These are phyloP conservation scores for Python bivittatus DNA, from an alignment of 2,113 vertebrate species.

Conservation along the genomic window DNA sequence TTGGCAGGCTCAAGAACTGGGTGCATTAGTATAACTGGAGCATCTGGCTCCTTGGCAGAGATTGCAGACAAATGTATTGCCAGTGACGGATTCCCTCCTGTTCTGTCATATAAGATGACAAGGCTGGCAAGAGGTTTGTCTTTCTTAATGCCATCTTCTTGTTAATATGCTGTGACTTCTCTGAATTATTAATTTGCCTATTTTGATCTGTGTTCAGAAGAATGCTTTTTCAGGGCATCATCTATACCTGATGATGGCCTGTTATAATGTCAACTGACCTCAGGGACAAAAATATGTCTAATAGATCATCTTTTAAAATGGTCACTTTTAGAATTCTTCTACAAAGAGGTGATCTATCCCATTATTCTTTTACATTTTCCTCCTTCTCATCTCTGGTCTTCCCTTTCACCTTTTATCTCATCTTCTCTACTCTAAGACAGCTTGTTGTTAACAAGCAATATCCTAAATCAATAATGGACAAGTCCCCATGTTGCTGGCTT, in stretches of 20 bases:
- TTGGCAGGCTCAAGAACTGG: constrained; percentile 48
- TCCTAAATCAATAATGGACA: neutral
- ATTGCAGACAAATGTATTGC: constrained; percentile 55
- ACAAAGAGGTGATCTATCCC: neutral
- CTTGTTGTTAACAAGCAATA: neutral
- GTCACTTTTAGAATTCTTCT: neutral
- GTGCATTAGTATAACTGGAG: constrained; percentile 27
- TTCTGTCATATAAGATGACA: constrained; percentile 39
- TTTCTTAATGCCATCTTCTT: constrained; percentile 36
- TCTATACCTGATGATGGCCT: constrained; percentile 4
- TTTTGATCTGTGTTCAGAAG: constrained; percentile 34
- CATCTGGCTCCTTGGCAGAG: constrained; percentile 53
- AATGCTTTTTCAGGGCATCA: neutral
- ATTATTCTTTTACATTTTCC: neutral
- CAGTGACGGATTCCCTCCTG: constrained; percentile 51
- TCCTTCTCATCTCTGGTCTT: neutral
- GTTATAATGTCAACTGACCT: neutral
- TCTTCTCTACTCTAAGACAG: neutral
- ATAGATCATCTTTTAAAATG: neutral
- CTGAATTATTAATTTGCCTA: neutral
- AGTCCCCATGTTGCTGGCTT: neutral
- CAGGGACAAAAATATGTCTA: neutral
- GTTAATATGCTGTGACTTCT: constrained; percentile 34
- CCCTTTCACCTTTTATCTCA: neutral
- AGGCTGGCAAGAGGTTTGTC: constrained; percentile 36